Evolutionary conservation across 2,113 vertebrate genomes (phyloP), one percentile per base, ranked within the genome.

Genomic region (Caranx ignobilis): DNA sequence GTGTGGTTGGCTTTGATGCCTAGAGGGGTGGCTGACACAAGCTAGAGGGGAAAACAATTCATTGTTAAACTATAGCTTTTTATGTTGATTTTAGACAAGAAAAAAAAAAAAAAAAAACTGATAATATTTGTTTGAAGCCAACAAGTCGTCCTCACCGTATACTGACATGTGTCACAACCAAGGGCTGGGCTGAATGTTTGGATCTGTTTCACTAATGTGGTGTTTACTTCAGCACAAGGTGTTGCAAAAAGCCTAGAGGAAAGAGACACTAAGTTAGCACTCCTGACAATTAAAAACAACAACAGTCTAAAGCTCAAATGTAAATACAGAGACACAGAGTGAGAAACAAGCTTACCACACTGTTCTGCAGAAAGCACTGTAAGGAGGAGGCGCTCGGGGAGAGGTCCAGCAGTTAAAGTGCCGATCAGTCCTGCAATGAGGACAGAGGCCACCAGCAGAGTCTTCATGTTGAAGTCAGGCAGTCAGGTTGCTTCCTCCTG

Each of bases 291-390:
- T 10, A 41, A 41, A 41, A 41, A 41, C 39, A 10, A 41, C 8
- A 41, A 41, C 39, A 10, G 2, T 41, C 11, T 41, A 10, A 10
- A 45, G 19, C 4, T 31, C 26, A 55, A 9, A 45, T 19, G 39
- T 0, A 59, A 11, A 32, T 26, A 21, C 0, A 37, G 3, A 32
- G 3, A n/a, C 9, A 48, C 4, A 21, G 45, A 41, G 50, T 2
- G 2, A 11, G 11, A n/a, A 39, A 3, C 39, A 41, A 41, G 39
- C 39, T 2, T 41, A 41, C 39, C 39, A 41, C 11, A 41, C 6
- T 9, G 63, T 12, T 26, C 11, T 84, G 86, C 88, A 92, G 79
- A 88, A 91, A 16, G 89, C 52, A 50, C 79, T 77, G 57, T 80
- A 79, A 39, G 76, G 78, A 64, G 55, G 9, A 18, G 77, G 59